phyloP scores from a whole-genome alignment of 2,888 invertebrate species.

The Chaetogeoica ovagalla region DNA sequence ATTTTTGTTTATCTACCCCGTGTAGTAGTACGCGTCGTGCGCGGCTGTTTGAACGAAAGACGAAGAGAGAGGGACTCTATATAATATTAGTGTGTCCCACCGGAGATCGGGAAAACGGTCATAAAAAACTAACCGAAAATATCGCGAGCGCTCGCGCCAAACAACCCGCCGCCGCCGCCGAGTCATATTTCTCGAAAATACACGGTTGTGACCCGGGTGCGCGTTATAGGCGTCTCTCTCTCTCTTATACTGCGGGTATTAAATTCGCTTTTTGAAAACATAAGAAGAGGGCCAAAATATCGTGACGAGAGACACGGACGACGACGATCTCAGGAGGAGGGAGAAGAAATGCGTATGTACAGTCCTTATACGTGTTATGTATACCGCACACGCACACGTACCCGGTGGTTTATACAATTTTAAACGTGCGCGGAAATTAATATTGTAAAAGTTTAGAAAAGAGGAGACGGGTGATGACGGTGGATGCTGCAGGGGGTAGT shows the following conservation, averaged over 20 bases:
- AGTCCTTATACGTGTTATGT: conserved; percentile 28
- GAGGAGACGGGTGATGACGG: conserved; percentile 3
- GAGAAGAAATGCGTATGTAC: neutral
- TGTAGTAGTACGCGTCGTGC: too few relatives aligned
- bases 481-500: neutral
- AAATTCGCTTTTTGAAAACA: conserved; percentile 46
- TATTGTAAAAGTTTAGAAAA: conserved; percentile 48
- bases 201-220: conserved; percentile 10
- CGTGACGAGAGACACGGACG: neutral
- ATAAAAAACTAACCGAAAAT: conserved; percentile 49
- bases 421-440: conserved; percentile 49
- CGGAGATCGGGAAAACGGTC: conserved; percentile 40
- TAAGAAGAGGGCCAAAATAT: neutral
- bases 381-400: neutral
- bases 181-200: neutral
- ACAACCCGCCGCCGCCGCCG: neutral
- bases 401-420: conserved; percentile 41
- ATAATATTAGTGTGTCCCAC: conserved; percentile 26
- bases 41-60: conserved; percentile 31
- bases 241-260: conserved; percentile 1
- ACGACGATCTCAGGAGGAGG: too few relatives aligned
- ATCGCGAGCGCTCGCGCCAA: conserved; percentile 22
- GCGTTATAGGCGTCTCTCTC: too few relatives aligned
- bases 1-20: conserved; percentile 30
- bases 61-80: too few relatives aligned